Conservation (phyloP, 2,113 vertebrate species). For the Chiloscyllium plagiosum region DNA sequence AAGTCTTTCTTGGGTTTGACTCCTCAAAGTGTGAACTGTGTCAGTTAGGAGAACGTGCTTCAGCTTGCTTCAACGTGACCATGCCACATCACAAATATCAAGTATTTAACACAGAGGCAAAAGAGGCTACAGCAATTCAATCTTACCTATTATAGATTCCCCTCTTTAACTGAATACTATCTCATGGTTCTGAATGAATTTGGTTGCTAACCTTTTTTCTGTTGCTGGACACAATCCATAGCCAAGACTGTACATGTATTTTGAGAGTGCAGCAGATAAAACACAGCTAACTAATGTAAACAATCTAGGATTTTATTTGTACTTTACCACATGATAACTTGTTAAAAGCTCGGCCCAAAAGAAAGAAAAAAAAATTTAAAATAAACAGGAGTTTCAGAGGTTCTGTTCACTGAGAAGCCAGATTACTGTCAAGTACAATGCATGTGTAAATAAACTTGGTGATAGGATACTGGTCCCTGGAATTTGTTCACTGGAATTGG, state of each 20-base stretch:
- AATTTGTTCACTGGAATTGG: too few relatives aligned
- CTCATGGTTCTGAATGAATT: neutral
- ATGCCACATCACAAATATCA: neutral
- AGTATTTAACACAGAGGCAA: neutral
- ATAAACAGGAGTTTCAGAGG: too few relatives aligned
- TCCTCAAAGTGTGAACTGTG: neutral
- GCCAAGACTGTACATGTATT: too few relatives aligned
- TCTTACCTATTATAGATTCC: neutral
- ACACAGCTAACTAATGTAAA: neutral
- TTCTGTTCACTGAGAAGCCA: too few relatives aligned
- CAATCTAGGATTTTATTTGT: neutral
- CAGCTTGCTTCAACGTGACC: neutral
- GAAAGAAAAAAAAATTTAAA: too few relatives aligned
- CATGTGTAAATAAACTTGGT: too few relatives aligned
- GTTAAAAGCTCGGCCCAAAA: neutral
- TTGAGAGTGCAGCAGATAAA: neutral
- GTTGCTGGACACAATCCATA: neutral
- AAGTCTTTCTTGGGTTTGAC: neutral
- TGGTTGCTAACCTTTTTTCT: neutral
- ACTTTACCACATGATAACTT: neutral
- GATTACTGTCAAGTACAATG: too few relatives aligned
- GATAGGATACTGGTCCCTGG: too few relatives aligned
- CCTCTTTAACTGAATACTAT: neutral
- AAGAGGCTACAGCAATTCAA: neutral
- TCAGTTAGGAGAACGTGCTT: neutral